Evolutionary conservation across 2,888 invertebrate species (phyloP).

Genomic region (Lepidochrysops patricia): DNA sequence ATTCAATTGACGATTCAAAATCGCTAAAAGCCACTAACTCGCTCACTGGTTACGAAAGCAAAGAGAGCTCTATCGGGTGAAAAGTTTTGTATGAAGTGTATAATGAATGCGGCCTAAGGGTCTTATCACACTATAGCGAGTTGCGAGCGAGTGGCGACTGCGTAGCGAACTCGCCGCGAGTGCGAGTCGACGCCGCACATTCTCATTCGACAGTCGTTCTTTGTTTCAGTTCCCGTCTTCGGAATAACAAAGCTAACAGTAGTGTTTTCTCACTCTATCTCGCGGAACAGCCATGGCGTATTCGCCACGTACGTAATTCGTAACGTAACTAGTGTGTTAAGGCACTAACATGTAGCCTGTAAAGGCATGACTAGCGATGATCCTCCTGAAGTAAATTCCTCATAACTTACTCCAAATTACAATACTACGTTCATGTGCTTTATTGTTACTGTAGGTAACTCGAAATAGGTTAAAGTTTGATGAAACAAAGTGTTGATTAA

Average conservation of each 20-base stretch:
- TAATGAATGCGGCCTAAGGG: not conserved
- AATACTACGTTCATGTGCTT: not conserved
- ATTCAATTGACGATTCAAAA: not conserved
- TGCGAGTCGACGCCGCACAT: too few relatives aligned
- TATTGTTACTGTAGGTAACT: not conserved
- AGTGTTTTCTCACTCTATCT: too few relatives aligned
- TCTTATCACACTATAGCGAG: too few relatives aligned
- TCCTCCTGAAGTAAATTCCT: slow-evolving; percentile 19
- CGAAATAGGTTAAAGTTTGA: not conserved
- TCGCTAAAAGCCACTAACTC: not conserved
- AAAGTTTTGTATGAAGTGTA: not conserved
- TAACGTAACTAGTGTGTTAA: too few relatives aligned
- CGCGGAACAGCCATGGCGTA: too few relatives aligned
- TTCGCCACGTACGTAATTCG: too few relatives aligned
- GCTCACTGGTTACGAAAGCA: not conserved
- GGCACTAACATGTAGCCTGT: slow-evolving; percentile 7
- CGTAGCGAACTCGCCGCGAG: too few relatives aligned
- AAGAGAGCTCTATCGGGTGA: not conserved
- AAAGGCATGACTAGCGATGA: slow-evolving; percentile 12
- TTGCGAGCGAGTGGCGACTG: too few relatives aligned
- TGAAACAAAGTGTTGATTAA: not conserved
- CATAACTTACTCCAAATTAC: slow-evolving; percentile 21
- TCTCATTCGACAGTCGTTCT: too few relatives aligned
- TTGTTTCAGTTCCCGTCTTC: too few relatives aligned
- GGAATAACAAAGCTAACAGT: too few relatives aligned